phyloP scores from a whole-genome alignment of 2,888 invertebrate species.

The Caenorhabditis japonica region DNA sequence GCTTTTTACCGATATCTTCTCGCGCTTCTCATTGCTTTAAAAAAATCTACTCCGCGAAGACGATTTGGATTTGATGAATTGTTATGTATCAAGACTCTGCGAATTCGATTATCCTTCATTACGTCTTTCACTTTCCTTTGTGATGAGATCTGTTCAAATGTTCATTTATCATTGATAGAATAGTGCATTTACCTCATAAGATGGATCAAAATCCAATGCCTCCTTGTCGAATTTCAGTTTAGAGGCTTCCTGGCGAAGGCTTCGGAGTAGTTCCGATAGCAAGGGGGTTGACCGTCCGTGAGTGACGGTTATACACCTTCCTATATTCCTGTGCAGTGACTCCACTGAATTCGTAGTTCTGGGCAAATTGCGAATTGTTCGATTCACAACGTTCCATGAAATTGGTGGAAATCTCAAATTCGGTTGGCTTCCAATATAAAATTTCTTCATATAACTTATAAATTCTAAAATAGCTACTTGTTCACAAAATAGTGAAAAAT shows the following conservation, averaged over 20 bases:
- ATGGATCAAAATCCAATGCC: not conserved
- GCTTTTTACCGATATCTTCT: too few species aligned
- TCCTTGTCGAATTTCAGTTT: constrained; percentile 1
- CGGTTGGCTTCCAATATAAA: not conserved
- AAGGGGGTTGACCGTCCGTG: not conserved
- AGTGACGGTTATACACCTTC: not conserved
- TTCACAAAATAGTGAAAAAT: not conserved
- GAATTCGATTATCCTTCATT: not conserved
- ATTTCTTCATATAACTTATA: not conserved
- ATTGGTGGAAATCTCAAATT: not conserved
- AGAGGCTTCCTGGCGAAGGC: not conserved
- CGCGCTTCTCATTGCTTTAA: not conserved
- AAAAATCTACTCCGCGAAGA: not conserved
- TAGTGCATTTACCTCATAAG: not conserved
- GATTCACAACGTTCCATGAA: not conserved
- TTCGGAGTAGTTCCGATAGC: not conserved
- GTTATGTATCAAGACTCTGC: not conserved
- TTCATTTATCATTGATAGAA: not conserved
- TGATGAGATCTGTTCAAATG: not conserved
- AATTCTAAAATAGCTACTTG: not conserved
- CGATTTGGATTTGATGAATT: not conserved
- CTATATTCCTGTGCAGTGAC: not conserved
- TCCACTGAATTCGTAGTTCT: too few species aligned
- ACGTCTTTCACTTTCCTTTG: not conserved
- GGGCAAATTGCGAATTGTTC: not conserved